These are phyloP conservation scores for Rallus crepitans DNA, from an alignment of 2,797 vertebrate species.

Conservation along the genomic window DNA sequence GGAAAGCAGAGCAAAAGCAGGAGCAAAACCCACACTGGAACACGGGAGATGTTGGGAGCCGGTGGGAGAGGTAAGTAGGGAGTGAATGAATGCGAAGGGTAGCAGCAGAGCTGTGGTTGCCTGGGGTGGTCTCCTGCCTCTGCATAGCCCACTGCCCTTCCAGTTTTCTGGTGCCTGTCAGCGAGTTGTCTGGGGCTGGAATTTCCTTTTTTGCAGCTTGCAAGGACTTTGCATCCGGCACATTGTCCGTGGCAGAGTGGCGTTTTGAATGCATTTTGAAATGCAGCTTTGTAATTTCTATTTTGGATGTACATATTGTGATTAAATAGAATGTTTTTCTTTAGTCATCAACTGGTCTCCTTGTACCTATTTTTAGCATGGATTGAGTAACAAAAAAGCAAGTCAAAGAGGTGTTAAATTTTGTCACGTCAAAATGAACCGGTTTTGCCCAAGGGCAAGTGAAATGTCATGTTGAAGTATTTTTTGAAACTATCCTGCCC, in stretches of 20 bases:
- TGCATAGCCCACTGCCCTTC: background rate
- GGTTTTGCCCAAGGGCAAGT: background rate
- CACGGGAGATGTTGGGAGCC: background rate
- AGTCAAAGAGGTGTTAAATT: background rate
- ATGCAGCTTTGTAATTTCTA: slow-evolving; percentile 32
- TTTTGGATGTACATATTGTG: slow-evolving; percentile 42
- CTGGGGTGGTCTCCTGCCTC: background rate
- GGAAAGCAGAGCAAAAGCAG: background rate
- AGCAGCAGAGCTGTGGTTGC: background rate
- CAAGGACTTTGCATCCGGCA: background rate
- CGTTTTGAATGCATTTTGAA: background rate
- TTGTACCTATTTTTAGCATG: background rate
- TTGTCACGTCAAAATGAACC: background rate
- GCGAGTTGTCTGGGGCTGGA: background rate
- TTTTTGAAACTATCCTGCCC: background rate
- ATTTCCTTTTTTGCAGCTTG: background rate
- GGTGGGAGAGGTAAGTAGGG: background rate
- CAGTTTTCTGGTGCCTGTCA: background rate
- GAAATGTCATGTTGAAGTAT: background rate
- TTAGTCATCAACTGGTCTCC: background rate
- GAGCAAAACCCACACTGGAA: background rate
- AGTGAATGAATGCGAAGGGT: background rate
- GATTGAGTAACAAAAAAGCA: background rate
- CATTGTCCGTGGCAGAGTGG: background rate
- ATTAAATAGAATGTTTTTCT: slow-evolving; percentile 57